Evolutionary conservation across 2,888 invertebrate genomes (phyloP).

Genomic region (Flexamia atlantica): DNA sequence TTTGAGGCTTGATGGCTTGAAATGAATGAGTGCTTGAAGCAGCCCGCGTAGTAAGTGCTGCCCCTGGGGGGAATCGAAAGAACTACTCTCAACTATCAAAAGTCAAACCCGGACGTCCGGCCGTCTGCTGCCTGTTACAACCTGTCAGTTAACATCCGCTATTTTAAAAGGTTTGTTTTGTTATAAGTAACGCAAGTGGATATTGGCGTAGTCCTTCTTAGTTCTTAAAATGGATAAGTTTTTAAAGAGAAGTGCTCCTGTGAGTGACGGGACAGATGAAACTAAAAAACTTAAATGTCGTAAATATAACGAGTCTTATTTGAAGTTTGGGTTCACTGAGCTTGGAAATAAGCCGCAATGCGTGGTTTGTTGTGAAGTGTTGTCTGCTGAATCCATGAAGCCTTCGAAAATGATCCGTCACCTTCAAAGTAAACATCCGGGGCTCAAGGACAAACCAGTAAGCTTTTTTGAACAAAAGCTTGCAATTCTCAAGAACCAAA

Average conservation of each 20-base stretch:
- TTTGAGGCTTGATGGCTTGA: too few species aligned
- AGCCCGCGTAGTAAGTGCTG: too few species aligned
- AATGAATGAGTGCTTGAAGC: too few species aligned
- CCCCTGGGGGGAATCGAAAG: too few species aligned
- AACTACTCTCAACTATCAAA: neutral
- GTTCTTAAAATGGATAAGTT: conserved; percentile 26
- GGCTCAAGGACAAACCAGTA: conserved; percentile 34
- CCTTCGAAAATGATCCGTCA: conserved; percentile 56
- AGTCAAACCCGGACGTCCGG: neutral
- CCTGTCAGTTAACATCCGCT: neutral
- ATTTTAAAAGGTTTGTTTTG: too few species aligned
- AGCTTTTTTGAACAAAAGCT: neutral
- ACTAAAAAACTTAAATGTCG: neutral
- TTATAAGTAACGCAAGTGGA: too few species aligned
- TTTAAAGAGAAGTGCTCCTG: conserved; percentile 4
- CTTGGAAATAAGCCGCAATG: conserved; percentile 42
- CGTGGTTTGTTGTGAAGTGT: conserved; percentile 53
- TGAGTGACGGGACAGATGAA: conserved; percentile 1
- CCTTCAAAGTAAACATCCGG: conserved; percentile 53
- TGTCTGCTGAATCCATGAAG: conserved; percentile 43
- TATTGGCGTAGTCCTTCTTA: neutral
- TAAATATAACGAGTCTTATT: conserved; percentile 14
- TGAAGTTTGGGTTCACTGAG: conserved; percentile 55
- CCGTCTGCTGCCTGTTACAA: conserved; percentile 1
- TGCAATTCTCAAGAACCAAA: conserved; percentile 15